Conservation (phyloP, 1,140 invertebrate species). For the Pomacea maculata region DNA sequence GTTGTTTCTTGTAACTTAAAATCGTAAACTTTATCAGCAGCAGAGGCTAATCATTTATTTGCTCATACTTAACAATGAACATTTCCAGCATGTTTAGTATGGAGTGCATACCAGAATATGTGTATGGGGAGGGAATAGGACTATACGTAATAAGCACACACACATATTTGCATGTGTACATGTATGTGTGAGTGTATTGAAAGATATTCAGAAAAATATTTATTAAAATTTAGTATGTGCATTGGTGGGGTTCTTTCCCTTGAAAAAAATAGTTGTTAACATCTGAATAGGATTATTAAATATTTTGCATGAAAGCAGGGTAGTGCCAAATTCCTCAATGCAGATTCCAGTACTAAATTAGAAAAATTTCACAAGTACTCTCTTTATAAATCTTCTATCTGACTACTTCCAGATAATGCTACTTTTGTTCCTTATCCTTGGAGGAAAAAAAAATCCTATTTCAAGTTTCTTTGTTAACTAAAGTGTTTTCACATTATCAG, state of each 20-base stretch:
- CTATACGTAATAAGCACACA: background rate
- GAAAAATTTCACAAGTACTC: background rate
- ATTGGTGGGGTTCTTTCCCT: background rate
- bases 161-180: background rate
- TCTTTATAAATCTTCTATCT: background rate
- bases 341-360: background rate
- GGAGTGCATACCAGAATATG: background rate
- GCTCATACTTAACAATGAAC: background rate
- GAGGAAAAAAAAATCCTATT: too few relatives aligned
- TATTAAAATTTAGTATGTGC: background rate
- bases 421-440: too few relatives aligned
- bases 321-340: background rate
- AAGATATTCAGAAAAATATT: background rate
- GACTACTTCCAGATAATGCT: background rate
- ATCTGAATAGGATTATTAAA: too few relatives aligned
- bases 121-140: background rate
- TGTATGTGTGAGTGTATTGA: background rate
- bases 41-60: background rate
- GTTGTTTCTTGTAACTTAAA: background rate
- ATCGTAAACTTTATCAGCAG: background rate
- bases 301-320: background rate
- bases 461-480: too few relatives aligned
- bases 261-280: background rate
- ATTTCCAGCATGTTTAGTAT: background rate
- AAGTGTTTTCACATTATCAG: too few relatives aligned